A percentile compares a stretch with the other conserved stretches of the same genome.
Evolutionary conservation across 2,113 vertebrate species (phyloP).

Genomic region (Saimiri boliviensis): DNA sequence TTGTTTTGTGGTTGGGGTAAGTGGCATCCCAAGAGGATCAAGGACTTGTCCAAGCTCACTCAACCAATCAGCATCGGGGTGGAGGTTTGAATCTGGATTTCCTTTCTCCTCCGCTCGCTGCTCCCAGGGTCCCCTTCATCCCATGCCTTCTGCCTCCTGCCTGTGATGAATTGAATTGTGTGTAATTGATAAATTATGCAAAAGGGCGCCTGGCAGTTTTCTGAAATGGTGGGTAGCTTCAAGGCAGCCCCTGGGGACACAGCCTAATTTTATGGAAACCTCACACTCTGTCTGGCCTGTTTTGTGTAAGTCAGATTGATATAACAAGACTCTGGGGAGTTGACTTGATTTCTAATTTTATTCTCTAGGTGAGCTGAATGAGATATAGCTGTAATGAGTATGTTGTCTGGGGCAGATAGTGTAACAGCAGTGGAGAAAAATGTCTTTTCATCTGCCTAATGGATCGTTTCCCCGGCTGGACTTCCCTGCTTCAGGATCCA

Average conservation of each 20-base stretch:
- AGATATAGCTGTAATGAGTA: conserved; percentile 58
- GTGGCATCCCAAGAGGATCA: too few relatives aligned
- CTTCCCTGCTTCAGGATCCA: neutral
- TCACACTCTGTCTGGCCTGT: conserved; percentile 78
- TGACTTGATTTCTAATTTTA: conserved; percentile 81
- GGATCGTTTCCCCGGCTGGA: neutral
- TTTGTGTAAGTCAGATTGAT: conserved; percentile 79
- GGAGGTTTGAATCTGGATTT: neutral
- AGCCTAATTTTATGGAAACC: conserved; percentile 78
- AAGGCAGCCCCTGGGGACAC: conserved; percentile 78
- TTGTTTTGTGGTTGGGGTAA: neutral
- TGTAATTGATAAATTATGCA: conserved; percentile 85
- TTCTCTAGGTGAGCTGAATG: conserved; percentile 79
- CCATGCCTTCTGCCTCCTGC: conserved; percentile 37
- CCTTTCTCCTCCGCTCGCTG: neutral
- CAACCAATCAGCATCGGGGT: fast-evolving
- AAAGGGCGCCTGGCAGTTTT: conserved; percentile 77
- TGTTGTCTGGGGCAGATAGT: conserved; percentile 24
- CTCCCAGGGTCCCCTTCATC: neutral
- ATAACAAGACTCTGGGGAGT: conserved; percentile 83
- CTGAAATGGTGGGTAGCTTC: conserved; percentile 70
- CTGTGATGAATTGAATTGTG: conserved; percentile 70
- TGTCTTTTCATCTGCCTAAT: conserved; percentile 14
- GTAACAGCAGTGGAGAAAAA: neutral
- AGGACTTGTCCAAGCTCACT: neutral